phyloP scores from a whole-genome alignment of 1,140 invertebrate genomes.

The Teleopsis dalmanni region DNA sequence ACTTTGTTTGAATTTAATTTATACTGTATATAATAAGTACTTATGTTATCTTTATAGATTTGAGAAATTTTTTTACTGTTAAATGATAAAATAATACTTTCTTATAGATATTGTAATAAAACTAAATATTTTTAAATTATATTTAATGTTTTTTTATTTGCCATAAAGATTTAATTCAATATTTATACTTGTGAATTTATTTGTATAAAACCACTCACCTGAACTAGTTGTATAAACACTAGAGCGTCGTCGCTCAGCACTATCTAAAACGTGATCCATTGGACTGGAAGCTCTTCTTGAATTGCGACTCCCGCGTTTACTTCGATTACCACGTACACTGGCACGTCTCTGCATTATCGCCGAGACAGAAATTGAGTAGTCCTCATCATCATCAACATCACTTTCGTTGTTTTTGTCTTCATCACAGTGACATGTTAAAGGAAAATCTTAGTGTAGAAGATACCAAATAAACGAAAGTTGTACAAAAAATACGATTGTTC shows the following conservation, averaged over 20 bases:
- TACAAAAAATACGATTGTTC: no score
- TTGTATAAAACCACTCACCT: slow-evolving; percentile 65
- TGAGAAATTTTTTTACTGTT: no score
- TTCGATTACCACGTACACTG: slow-evolving; percentile 55
- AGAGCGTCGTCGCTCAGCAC: slow-evolving; percentile 52
- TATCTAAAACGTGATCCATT: slow-evolving; percentile 49
- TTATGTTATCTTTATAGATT: background rate
- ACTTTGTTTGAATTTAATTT: no score
- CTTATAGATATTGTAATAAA: no score
- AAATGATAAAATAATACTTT: no score
- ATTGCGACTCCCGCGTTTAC: slow-evolving; percentile 48
- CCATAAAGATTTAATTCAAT: background rate
- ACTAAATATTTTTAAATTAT: no score
- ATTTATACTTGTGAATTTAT: background rate
- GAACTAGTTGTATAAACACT: slow-evolving; percentile 78
- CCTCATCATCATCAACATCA: slow-evolving; percentile 55
- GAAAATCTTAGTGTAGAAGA: slow-evolving; percentile 8
- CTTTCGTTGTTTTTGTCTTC: background rate
- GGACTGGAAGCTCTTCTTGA: slow-evolving; percentile 62
- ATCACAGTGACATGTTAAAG: background rate
- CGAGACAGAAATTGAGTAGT: slow-evolving; percentile 73
- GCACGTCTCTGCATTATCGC: slow-evolving; percentile 70
- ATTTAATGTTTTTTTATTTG: no score
- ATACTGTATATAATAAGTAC: no score
- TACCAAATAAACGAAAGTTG: background rate